Base-by-base conservation (phyloP, 92 coral and sea anemone species). In the Porites rus region DNA sequence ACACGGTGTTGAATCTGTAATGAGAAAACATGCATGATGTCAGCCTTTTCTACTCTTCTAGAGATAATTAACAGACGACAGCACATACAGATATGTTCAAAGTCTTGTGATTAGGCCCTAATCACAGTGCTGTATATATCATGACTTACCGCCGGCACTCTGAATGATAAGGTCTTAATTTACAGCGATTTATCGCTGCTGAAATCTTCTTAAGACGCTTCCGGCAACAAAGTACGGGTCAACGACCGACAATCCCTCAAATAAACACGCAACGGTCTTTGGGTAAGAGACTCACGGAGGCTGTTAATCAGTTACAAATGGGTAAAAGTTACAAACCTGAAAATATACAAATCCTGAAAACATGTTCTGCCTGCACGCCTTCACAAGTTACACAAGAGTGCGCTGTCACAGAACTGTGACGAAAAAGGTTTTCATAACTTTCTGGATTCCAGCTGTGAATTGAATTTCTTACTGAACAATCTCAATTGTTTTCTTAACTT, bases 201-300 rank as follows among this genome's bases (percentile, higher is more conserved):
- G 18, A 61, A 74, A 83, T 83, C 87, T 64, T 13, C 62, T 43
- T 58, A 83, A 60, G 16, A 20, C 31, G 63, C 87, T 83, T 83
- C 87, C 87, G 87, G 87, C 72, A 28, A 50, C 60, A 72, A 21
- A 56, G 54, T 81, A 56, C 4, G 25, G 85, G 85, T 69, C 68
- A 81, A 63, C 38, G 82, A 20, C 56, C 78, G 61, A 43, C 72
- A 19, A 54, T 11, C 28, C 63, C 19, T 69, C 31, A 54, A 19
- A 14, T 19, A 21, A 25, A 66, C 56, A 3, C 46, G 46, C 46
- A 38, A 38, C 46, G 46, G 46, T 38, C 46, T 18, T 73, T 54
- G 16, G 61, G 14, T 51, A n/a, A 18, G 13, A 51, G 62, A 53
- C 21, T 10, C 10, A 51, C 77, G 62, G n/a, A 50, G 38, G 61